These are phyloP conservation scores for Branchipolynoe longqiensis DNA, from an alignment of 2,888 invertebrate genomes.

Conservation along the genomic window DNA sequence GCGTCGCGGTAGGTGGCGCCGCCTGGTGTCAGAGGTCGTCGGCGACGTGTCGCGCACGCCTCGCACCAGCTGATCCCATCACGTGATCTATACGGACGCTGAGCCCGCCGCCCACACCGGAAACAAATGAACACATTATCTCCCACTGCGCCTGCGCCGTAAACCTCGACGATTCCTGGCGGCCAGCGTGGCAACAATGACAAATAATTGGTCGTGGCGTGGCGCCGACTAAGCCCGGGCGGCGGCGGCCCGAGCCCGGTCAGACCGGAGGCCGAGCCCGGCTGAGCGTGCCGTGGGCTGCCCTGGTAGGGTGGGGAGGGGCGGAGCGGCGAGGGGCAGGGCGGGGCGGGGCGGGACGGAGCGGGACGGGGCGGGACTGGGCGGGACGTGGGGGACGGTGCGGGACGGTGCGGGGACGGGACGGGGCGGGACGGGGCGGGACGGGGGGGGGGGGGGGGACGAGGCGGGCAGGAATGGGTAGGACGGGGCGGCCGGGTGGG, in stretches of 20 bases:
- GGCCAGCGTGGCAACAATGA: conserved; percentile 26
- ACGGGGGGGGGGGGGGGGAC: conserved; percentile 6
- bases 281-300: neutral
- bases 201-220: conserved; percentile 40
- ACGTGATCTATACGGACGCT: conserved; percentile 1
- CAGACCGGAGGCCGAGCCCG: neutral
- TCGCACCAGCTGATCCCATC: conserved; percentile 7
- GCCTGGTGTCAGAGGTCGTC: conserved; percentile 35
- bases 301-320: neutral
- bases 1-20: conserved; percentile 30
- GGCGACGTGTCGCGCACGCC: neutral
- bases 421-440: neutral
- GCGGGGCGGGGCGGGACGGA: conserved; percentile 71
- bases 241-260: neutral
- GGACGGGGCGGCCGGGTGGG: neutral
- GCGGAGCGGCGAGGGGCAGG: neutral
- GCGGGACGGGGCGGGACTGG: conserved; percentile 63
- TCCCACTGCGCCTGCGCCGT: conserved; percentile 22
- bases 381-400: neutral
- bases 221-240: neutral
- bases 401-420: neutral
- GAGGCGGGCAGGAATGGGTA: neutral
- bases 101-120: conserved; percentile 14
- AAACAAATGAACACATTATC: conserved; percentile 56
- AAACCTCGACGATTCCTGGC: conserved; percentile 17